A percentile compares a stretch with the other conserved stretches of the same genome.
These are phyloP conservation scores for Calephelis virginiensis DNA, from an alignment of 1,140 invertebrate genomes.

Conservation along the genomic window DNA sequence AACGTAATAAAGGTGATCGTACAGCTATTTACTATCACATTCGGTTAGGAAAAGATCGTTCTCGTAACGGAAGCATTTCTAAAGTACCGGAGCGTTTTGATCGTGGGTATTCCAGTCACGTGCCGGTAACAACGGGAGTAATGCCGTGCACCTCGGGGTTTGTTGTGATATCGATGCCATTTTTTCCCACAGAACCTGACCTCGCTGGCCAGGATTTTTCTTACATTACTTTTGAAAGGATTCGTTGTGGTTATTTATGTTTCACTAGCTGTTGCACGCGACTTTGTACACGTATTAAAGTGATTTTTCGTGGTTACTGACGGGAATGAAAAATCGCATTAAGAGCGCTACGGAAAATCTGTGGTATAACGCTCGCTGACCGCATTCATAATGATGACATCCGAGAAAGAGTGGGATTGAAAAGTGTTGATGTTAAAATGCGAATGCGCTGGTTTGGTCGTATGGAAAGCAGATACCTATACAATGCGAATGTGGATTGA, in stretches of 20 bases:
- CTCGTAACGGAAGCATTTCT: constrained; percentile 67
- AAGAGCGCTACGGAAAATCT: too few species aligned
- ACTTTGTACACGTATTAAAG: too few species aligned
- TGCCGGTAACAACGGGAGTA: constrained; percentile 59
- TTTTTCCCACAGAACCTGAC: constrained; percentile 67
- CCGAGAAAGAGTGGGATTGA: too few species aligned
- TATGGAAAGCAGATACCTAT: too few species aligned
- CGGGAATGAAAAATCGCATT: too few species aligned
- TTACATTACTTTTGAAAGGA: constrained; percentile 45
- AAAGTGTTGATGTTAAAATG: too few species aligned
- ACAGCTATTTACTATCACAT: constrained; percentile 65
- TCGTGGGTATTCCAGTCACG: constrained; percentile 62
- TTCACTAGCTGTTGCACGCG: too few species aligned
- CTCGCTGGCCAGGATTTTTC: constrained; percentile 47
- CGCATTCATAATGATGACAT: too few species aligned
- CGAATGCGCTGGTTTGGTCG: too few species aligned
- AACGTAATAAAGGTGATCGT: constrained; percentile 57
- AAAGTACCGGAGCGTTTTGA: constrained; percentile 60
- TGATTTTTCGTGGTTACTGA: too few species aligned
- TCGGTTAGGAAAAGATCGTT: constrained; percentile 64
- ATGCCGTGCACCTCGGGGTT: constrained; percentile 59
- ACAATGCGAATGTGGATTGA: too few species aligned
- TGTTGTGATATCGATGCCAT: constrained; percentile 66
- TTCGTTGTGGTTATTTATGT: not conserved
- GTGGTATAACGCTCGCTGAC: too few species aligned